Base-by-base conservation (phyloP, 2,888 invertebrate genomes). In the Bombyx huttoni region DNA sequence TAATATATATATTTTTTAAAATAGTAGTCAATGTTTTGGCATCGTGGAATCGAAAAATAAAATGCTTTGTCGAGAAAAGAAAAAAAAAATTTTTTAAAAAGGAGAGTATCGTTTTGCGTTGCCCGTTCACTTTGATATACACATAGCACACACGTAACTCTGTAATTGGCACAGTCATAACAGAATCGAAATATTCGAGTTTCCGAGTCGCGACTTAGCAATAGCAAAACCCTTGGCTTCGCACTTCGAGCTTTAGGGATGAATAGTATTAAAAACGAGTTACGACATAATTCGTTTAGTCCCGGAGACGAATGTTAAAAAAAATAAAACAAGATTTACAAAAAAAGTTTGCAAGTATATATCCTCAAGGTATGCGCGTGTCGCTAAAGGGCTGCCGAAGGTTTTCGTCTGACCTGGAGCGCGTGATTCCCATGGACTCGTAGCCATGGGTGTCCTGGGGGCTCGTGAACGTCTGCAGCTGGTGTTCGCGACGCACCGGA, bases 351-450 rank as follows among this genome's bases (percentile, higher is more conserved):
- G 1, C 5, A 48, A 13, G 24, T 12, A 35, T 46, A 59, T 67
- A 64, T 66, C 62, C 74, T 85, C 85, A 85, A 82, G 84, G 84
- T 80, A 85, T 80, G 77, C 62, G 67, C 61, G 72, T 59, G 60
- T 62, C 61, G 65, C 64, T 70, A 64, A 70, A 58, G 49, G 59
- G 58, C 62, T 63, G 67, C 51, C 65, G 70, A 53, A 69, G 68
- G 57, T 60, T 67, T 52, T 52, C 61, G 78, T 92, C 94, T 93
- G 92, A 94, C 93, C 94, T 94, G 90, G 92, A 92, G 83, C 91
- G 92, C 81, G 92, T 94, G 88, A 91, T 93, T 89, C 95, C 96
- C 96, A 96, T 96, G 68, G 96, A 95, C 89, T 96, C 93, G 92
- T 96, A 96, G 68, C 90, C 90, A 76, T 90, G 90, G 56, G 76